Base-by-base conservation (phyloP, 1,140 invertebrate genomes). In the Hesperophylax magnus region DNA sequence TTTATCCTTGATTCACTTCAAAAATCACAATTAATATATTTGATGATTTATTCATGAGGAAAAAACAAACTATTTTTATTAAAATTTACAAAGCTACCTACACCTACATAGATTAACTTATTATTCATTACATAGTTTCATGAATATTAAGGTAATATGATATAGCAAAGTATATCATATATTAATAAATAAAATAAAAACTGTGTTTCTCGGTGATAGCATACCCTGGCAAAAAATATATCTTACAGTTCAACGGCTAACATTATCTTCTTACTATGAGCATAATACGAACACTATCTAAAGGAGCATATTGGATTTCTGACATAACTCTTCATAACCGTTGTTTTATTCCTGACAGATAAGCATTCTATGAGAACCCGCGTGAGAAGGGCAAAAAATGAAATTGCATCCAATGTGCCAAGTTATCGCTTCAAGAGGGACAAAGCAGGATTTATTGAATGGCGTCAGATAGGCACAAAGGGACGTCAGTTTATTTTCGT, bases 391-490 rank as follows among this genome's bases (percentile, higher is more conserved):
- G 77, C 52, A 82, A 60, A 67, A 72, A 72, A 34, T 69, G 67
- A 82, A 82, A 82, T 82, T 77, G 81, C 81, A 82, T 82, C 72
- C 72, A 58, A 67, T 67, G 71, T 58, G 71, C 77, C 72, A 78
- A 80, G 61, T 80, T 80, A 80, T 82, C 60, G 78, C 65, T 79
- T 74, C 24, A 20, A 18, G 39, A 61, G 22, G 34, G 53, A 77
- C 76, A 77, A 77, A 65, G 56, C 18, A 58, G 78, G 54, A 82
- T 82, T 77, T 74, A 80, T 56, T 80, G 81, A 82, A 82, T 82
- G 81, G 81, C 54, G 75, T 60, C 74, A 77, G 78, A 82, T 82
- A 82, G n/a, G 72, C 56, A 81, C 74, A 79, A 76, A 69, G 72
- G 76, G 61, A 60, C 22, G 76, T 54, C 77, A 79, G 71, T 82